Percentiles rank a stretch among this genome's conserved stretches.
Conservation (phyloP, 2,797 vertebrate genomes). For the Agapornis canus region DNA sequence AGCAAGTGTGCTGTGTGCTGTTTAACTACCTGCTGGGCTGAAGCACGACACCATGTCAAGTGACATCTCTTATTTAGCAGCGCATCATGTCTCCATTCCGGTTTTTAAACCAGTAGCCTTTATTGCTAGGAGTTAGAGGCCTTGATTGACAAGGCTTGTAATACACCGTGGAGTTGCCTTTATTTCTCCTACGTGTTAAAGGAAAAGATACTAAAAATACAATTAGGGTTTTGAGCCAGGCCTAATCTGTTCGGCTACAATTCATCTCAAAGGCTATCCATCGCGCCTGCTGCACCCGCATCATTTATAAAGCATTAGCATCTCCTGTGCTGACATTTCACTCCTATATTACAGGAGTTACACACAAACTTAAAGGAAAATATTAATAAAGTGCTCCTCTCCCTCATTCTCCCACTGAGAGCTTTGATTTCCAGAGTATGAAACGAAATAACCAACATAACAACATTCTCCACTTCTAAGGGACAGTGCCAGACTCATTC, state of each 20-base stretch:
- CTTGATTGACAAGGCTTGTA: conserved; percentile 67
- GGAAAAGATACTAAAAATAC: conserved; percentile 73
- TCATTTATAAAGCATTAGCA: conserved; percentile 74
- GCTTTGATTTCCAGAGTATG: conserved; percentile 71
- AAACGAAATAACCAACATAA: conserved; percentile 73
- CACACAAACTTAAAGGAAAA: conserved; percentile 61
- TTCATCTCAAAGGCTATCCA: conserved; percentile 53
- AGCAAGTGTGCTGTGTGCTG: not conserved
- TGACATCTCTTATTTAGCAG: conserved; percentile 19
- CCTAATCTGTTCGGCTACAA: conserved; percentile 56
- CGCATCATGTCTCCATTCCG: conserved; percentile 23
- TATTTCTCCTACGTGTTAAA: conserved; percentile 56
- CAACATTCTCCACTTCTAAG: conserved; percentile 70
- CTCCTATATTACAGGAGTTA: conserved; percentile 67
- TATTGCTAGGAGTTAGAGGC: conserved; percentile 13
- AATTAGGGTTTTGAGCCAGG: conserved; percentile 58
- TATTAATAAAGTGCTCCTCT: conserved; percentile 78
- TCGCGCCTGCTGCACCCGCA: conserved; percentile 48
- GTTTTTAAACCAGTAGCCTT: conserved; percentile 45
- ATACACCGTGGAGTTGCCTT: conserved; percentile 42
- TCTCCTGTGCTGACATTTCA: conserved; percentile 67
- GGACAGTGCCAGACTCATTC: conserved; percentile 58
- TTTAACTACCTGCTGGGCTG: conserved; percentile 1
- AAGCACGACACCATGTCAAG: not conserved
- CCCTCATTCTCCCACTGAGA: conserved; percentile 76